Evolutionary conservation across 1,140 invertebrate genomes (phyloP).

Genomic region (Aphelenchoides fujianensis): DNA sequence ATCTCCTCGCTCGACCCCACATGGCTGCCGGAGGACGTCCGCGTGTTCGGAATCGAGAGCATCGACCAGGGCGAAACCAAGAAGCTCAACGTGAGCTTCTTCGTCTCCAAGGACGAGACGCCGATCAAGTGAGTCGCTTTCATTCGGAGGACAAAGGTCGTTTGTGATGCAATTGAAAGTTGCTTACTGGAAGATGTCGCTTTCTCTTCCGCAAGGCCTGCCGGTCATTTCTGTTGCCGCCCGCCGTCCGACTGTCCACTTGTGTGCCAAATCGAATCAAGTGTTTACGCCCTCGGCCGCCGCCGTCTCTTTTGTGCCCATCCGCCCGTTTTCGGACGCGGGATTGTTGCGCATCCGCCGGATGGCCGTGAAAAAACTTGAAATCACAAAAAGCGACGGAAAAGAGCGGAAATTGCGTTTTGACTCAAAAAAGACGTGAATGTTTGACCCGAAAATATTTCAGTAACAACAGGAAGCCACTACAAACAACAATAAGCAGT

Average conservation of each 20-base stretch:
- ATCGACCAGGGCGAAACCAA: slow-evolving; percentile 66
- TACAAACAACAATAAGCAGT: no score
- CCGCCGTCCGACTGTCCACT: background rate
- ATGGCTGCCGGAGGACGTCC: slow-evolving; percentile 83
- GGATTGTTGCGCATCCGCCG: no score
- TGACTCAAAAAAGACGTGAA: no score
- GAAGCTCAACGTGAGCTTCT: slow-evolving; percentile 90
- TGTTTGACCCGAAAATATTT: no score
- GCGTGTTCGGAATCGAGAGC: slow-evolving; percentile 84
- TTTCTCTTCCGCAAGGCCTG: background rate
- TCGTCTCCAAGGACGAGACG: slow-evolving; percentile 72
- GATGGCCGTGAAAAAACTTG: no score
- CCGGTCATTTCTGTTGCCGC: background rate
- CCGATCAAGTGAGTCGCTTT: slow-evolving; percentile 71
- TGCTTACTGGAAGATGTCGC: background rate
- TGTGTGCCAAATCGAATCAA: background rate
- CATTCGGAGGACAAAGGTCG: background rate
- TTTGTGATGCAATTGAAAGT: background rate
- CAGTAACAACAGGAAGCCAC: background rate
- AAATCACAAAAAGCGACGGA: no score
- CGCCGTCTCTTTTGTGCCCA: no score
- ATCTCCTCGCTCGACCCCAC: slow-evolving; percentile 83
- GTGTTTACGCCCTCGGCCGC: background rate
- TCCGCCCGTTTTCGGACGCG: no score
- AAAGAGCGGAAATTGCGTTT: background rate